Conservation (phyloP, 2,888 invertebrate species). For the Portevinia maculata region DNA sequence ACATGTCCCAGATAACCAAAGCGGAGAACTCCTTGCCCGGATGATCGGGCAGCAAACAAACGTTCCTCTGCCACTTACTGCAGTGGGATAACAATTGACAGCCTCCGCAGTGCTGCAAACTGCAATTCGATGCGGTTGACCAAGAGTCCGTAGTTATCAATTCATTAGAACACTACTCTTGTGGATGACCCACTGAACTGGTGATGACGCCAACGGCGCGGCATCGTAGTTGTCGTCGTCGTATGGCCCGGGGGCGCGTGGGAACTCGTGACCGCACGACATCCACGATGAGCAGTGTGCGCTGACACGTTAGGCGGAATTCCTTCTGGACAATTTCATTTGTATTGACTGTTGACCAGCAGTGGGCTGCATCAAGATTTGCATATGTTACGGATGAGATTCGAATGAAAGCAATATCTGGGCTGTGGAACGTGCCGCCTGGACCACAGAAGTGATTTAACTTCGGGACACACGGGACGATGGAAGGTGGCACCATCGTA, state of each 20-base stretch:
- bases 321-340: constrained; percentile 53
- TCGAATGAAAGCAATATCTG: constrained; percentile 19
- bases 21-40: constrained; percentile 39
- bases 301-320: constrained; percentile 53
- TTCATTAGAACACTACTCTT: constrained; percentile 69
- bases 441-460: constrained; percentile 44
- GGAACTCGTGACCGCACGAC: constrained; percentile 69
- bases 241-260: constrained; percentile 49
- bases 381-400: constrained; percentile 54
- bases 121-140: constrained; percentile 53
- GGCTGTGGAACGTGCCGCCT: constrained; percentile 53
- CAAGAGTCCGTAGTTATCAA: constrained; percentile 58
- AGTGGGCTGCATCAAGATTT: constrained; percentile 24
- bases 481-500: constrained; percentile 39
- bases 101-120: constrained; percentile 12
- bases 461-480: constrained; percentile 19
- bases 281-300: constrained; percentile 55
- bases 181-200: constrained; percentile 73
- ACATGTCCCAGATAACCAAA: constrained; percentile 70
- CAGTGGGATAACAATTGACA: constrained; percentile 57
- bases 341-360: constrained; percentile 37
- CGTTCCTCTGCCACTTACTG: too few relatives aligned
- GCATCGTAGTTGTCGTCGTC: background rate
- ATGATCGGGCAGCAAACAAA: constrained; percentile 41
- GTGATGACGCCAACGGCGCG: constrained; percentile 45